phyloP scores from a whole-genome alignment of 1,140 invertebrate species.

The Lepidostoma basale region DNA sequence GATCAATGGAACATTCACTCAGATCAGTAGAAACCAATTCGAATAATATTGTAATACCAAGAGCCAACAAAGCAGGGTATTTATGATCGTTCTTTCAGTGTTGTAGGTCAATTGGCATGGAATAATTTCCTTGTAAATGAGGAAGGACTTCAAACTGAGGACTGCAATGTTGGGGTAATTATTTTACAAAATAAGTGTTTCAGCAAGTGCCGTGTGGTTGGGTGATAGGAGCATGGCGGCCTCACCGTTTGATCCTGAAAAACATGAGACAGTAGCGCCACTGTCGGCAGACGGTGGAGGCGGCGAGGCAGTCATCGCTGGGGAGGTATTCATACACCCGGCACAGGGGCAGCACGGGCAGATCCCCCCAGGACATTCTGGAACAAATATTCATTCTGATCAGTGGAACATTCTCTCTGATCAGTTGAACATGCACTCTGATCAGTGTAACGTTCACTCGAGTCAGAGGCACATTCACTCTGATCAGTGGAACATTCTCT shows the following conservation, averaged over 20 bases:
- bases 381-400: neutral
- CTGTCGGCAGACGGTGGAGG: constrained; percentile 38
- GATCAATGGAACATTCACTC: too few species aligned
- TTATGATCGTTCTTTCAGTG: too few species aligned
- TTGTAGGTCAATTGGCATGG: too few species aligned
- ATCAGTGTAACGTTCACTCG: neutral
- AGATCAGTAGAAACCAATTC: too few species aligned
- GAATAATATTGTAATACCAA: too few species aligned
- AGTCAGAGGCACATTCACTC: neutral
- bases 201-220: too few species aligned
- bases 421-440: neutral
- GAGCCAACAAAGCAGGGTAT: too few species aligned
- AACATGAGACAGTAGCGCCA: constrained; percentile 41
- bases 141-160: too few species aligned
- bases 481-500: neutral
- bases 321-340: constrained; percentile 41
- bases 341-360: constrained; percentile 44
- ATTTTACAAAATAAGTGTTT: neutral
- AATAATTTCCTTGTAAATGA: too few species aligned
- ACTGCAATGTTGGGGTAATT: too few species aligned
- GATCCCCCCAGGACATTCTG: constrained; percentile 44
- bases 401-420: neutral
- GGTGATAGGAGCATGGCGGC: too few species aligned
- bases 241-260: constrained; percentile 35
- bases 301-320: constrained; percentile 34